Evolutionary conservation across 2,888 invertebrate species (phyloP), one percentile per base, ranked within the genome.

Genomic region (Agrotis ipsilon): DNA sequence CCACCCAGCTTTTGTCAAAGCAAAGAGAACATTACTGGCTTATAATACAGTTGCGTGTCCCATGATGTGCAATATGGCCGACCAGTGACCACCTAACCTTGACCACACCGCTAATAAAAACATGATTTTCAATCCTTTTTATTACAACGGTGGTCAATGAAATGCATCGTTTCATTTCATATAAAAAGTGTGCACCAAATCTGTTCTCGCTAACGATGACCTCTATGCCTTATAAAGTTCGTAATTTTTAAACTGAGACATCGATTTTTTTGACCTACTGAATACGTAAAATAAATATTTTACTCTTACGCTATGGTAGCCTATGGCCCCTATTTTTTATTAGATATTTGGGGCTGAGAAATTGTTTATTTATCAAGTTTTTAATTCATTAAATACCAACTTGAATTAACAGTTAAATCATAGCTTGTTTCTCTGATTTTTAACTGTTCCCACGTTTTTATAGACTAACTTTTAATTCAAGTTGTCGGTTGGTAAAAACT

Each of bases 91-190:
- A 81, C 68, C 77, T 61, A 49, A 78, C 90, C 89, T 91, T 89
- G 90, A 87, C 87, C 88, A 71, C 68, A 63, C 61, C 0, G 16
- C 46, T 72, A 66, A 68, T 78, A 75, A 81, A 82, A 82, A 85
- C 87, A 86, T 81, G 58, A 78, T 78, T 84, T 86, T 84, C 81
- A 82, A 78, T 81, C 74, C 83, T 81, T 84, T 39, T 85, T 80
- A 80, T 71, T 82, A 75, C 73, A 74, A 67, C 71, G 64, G 66
- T 75, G 67, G 73, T 82, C 73, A 78, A 81, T 83, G 72, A 81
- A 81, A 77, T 80, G 76, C 61, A 72, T 75, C 72, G 52, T 62
- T 76, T 68, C 58, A 62, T 59, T 65, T 24, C 13, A 32, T 52
- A 51, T 59, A 76, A 77, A 78, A 79, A 65, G 24, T 63, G 45